These are phyloP conservation scores for Etheostoma cragini DNA, from an alignment of 2,113 vertebrate species.

Conservation along the genomic window DNA sequence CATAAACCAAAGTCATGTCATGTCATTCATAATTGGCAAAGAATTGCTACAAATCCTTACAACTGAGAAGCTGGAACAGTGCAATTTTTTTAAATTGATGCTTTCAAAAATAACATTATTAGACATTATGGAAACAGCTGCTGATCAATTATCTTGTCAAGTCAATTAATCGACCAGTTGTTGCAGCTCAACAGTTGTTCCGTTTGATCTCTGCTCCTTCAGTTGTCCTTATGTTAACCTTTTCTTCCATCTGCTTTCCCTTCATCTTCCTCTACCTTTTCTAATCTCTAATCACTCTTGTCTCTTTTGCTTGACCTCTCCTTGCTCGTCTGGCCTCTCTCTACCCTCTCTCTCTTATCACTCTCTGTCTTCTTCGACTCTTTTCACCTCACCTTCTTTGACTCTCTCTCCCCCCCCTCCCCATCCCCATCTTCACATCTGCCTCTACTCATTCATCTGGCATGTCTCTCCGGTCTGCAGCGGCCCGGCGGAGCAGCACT, in stretches of 20 bases:
- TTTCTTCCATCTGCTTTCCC: conserved; percentile 28
- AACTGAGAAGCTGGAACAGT: neutral
- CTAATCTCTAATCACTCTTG: conserved; percentile 31
- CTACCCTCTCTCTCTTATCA: conserved; percentile 39
- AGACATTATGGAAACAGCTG: neutral
- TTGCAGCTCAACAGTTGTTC: conserved; percentile 7
- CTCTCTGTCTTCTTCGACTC: conserved; percentile 15
- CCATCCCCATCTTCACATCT: neutral
- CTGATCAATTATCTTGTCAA: neutral
- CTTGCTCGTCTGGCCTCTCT: conserved; percentile 46
- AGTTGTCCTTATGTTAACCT: conserved; percentile 24
- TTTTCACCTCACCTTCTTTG: conserved; percentile 34
- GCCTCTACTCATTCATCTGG: conserved; percentile 25
- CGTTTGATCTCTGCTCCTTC: conserved; percentile 38
- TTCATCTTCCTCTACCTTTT: conserved; percentile 17
- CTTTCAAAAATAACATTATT: neutral
- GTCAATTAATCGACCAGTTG: neutral
- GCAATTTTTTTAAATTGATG: neutral
- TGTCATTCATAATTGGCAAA: neutral
- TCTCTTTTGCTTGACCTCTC: conserved; percentile 65
- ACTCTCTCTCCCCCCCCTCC: no score
- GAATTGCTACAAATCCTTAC: neutral
- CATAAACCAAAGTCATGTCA: neutral
- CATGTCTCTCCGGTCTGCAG: conserved; percentile 39
- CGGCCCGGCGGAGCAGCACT: conserved; percentile 91